Evolutionary conservation across 2,113 vertebrate species (phyloP).

Genomic region (Emydocephalus ijimae): DNA sequence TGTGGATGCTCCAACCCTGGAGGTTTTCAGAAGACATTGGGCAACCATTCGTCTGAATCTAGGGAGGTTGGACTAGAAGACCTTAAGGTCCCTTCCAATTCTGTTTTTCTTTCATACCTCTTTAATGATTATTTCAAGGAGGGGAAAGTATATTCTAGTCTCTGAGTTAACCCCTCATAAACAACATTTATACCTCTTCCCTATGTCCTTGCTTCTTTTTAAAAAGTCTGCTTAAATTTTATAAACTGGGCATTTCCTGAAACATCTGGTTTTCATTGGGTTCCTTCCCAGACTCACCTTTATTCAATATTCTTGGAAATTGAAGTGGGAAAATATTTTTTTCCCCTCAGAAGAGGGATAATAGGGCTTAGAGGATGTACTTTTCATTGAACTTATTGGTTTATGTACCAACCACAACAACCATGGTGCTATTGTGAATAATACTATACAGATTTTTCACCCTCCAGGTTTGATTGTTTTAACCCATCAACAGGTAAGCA

Average conservation of each 20-base stretch:
- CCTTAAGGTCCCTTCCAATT: too few relatives aligned
- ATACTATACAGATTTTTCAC: background rate
- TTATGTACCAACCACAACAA: slow-evolving; percentile 35
- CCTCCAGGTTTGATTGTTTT: background rate
- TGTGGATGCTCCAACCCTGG: too few relatives aligned
- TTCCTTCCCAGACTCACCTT: slow-evolving; percentile 37
- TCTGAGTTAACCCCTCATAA: too few relatives aligned
- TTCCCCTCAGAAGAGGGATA: background rate
- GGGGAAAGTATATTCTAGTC: background rate
- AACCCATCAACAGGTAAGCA: background rate
- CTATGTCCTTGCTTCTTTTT: too few relatives aligned
- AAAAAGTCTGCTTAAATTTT: background rate
- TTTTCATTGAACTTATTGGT: slow-evolving; percentile 26
- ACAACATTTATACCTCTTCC: too few relatives aligned
- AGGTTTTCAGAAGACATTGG: too few relatives aligned
- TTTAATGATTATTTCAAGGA: background rate
- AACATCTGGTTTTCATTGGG: slow-evolving; percentile 37
- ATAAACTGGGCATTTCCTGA: slow-evolving; percentile 14
- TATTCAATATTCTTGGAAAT: slow-evolving; percentile 36
- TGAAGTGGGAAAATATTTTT: slow-evolving; percentile 13
- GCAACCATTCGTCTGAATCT: too few relatives aligned
- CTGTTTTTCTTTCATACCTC: background rate
- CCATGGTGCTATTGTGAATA: slow-evolving; percentile 32
- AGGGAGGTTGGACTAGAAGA: too few relatives aligned
- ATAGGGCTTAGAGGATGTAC: slow-evolving; percentile 15